Evolutionary conservation across 2,888 invertebrate species (phyloP), one percentile per base, ranked within the genome.

Genomic region (Cheilosia grossa): DNA sequence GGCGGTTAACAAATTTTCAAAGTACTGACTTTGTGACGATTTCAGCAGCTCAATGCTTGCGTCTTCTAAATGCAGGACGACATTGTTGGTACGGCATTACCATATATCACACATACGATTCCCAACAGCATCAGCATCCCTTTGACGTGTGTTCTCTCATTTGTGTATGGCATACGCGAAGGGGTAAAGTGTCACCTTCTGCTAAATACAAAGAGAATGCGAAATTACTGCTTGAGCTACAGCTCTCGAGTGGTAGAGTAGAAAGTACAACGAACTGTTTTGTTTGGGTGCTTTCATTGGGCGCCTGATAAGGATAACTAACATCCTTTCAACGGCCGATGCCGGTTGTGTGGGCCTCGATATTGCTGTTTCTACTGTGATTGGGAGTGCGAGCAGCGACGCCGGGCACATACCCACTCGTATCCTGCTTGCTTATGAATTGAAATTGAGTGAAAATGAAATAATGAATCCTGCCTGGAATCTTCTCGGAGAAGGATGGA

Each of bases 391-490:
- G 13, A 37, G 37, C 10, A 37, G 37, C 37, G 13, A 37, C 10
- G 13, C 37, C 37, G 37, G 13, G 13, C 13, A 17, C 17, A 30
- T 17, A 9, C 9, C 9, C 7, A 9, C 17, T 47, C 9, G 61
- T 58, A 33, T 21, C 1, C 30, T 72, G 47, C 15, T 33, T 72
- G 47, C 15, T 33, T 53, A 24, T 42, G 30, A 79, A 72, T 79
- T 66, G 72, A 79, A 79, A 79, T 79, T 79, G 79, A 79, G 79
- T 79, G 79, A 64, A 30, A 79, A 63, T 58, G 51, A 56, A 70
- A 63, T 30, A 79, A 70, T 58, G 49, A 56, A 72, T 56, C 54
- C 54, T 47, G 51, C 30, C 33, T 49, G 17, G 42, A 40, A 59
- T 30, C 58, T 64, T 42, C 54, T 47, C 64, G 56, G 37, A 17